phyloP scores from a whole-genome alignment of 2,797 vertebrate species.

The Falco rusticolus region DNA sequence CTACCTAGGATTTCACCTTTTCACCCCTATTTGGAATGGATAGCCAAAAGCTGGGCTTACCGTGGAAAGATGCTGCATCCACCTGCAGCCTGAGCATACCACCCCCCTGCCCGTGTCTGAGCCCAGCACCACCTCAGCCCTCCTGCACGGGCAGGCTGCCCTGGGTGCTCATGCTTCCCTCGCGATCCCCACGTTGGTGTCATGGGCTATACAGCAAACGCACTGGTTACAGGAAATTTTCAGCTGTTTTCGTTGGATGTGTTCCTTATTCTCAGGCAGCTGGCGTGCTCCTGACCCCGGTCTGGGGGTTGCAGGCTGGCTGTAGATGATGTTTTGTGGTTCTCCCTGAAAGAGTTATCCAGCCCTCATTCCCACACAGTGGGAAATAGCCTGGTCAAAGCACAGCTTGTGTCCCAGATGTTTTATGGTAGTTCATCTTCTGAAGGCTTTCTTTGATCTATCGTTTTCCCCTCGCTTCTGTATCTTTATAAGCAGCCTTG shows the following conservation, averaged over 20 bases:
- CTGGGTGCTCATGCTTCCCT: background rate
- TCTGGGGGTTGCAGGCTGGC: background rate
- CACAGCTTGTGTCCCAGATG: background rate
- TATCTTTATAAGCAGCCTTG: background rate
- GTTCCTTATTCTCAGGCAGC: background rate
- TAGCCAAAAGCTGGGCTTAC: background rate
- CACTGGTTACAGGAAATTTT: background rate
- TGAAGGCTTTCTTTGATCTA: background rate
- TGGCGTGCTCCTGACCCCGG: background rate
- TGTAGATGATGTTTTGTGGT: background rate
- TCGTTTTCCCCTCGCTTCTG: background rate
- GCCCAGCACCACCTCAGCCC: background rate
- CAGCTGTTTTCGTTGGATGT: background rate
- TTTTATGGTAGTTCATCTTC: background rate
- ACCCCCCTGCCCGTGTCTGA: rapidly evolving
- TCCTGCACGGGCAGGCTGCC: background rate
- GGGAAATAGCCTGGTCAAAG: background rate
- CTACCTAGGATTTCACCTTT: background rate
- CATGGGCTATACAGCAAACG: background rate
- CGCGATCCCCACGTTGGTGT: background rate
- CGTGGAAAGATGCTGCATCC: background rate
- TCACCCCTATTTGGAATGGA: background rate
- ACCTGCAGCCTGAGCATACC: rapidly evolving
- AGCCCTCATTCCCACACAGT: background rate
- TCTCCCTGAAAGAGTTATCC: background rate